Evolutionary conservation across 1,140 invertebrate species (phyloP).

Genomic region (Aphis gossypii): DNA sequence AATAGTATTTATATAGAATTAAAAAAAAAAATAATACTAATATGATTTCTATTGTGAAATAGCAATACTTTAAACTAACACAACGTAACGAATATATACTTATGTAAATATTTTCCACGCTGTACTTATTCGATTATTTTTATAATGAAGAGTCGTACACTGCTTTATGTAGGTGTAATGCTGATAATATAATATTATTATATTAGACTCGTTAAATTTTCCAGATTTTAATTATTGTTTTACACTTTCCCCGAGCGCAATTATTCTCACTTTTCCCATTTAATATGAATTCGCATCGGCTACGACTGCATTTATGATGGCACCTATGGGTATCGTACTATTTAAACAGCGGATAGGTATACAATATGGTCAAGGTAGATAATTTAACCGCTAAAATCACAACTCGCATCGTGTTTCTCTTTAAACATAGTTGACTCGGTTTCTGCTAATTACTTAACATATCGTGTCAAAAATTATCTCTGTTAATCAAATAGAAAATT

Average conservation of each 20-base stretch:
- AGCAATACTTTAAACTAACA: not conserved
- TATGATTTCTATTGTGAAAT: not conserved
- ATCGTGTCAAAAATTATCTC: not conserved
- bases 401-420: not conserved
- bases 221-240: constrained; percentile 26
- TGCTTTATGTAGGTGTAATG: not conserved
- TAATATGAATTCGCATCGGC: not conserved
- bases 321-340: not conserved
- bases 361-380: not conserved
- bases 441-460: not conserved
- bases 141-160: constrained; percentile 17
- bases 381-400: not conserved
- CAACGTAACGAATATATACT: not conserved
- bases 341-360: not conserved
- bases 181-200: not conserved
- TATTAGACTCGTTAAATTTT: constrained; percentile 13
- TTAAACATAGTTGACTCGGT: not conserved
- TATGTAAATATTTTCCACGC: not conserved
- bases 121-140: not conserved
- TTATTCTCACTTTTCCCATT: constrained; percentile 9
- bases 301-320: not conserved
- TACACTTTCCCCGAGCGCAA: constrained; percentile 39
- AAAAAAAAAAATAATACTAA: not conserved
- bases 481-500: not conserved
- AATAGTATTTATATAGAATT: not conserved